Evolutionary conservation across 2,888 invertebrate species (phyloP).

Genomic region (Elegia similella): DNA sequence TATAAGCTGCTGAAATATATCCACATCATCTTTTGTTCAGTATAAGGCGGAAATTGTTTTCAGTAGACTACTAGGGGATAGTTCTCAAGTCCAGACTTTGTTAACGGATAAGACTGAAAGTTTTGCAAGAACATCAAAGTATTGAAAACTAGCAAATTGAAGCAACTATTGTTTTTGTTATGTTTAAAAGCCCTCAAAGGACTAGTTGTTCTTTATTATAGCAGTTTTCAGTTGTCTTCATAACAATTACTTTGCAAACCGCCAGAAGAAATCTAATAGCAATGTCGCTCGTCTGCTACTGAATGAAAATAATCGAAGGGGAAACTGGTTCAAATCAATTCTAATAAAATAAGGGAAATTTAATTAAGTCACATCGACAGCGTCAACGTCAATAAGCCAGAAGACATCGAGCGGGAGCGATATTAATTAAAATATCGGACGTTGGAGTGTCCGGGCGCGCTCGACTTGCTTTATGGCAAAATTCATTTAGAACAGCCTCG

Average conservation of each 20-base stretch:
- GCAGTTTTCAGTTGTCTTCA: neutral
- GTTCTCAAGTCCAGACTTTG: neutral
- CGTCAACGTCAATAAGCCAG: slow-evolving; percentile 27
- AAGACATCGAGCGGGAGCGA: slow-evolving; percentile 27
- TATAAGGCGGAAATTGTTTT: no score
- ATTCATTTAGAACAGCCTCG: neutral
- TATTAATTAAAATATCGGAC: slow-evolving; percentile 51
- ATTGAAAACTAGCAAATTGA: neutral
- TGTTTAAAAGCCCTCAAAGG: neutral
- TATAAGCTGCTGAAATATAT: neutral
- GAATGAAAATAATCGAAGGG: neutral
- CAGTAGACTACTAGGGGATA: neutral
- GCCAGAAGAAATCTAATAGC: slow-evolving; percentile 3
- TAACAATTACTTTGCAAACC: neutral
- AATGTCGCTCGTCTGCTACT: neutral
- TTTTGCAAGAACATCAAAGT: neutral
- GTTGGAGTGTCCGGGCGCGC: neutral
- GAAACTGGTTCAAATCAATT: neutral
- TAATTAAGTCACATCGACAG: slow-evolving; percentile 23
- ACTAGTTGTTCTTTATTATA: neutral
- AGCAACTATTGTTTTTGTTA: neutral
- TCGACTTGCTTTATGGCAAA: neutral
- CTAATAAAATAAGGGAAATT: slow-evolving; percentile 17
- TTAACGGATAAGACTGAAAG: neutral
- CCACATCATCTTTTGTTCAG: no score